Conservation (phyloP, 2,888 invertebrate genomes). For the Amiota mariae region DNA sequence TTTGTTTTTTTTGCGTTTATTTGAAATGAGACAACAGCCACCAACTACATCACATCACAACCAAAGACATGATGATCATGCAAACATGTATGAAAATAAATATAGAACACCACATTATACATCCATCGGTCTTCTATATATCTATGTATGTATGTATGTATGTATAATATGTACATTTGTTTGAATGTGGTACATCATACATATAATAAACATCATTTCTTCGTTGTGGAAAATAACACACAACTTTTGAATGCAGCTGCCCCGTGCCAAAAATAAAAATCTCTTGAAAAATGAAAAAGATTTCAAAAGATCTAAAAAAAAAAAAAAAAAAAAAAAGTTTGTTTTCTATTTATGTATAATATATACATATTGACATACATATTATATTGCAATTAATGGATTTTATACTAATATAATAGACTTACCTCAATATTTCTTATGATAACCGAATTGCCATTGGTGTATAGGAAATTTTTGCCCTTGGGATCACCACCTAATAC, state of each 20-base stretch:
- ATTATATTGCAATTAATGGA: background rate
- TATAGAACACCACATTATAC: conserved; percentile 12
- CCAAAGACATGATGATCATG: conserved; percentile 4
- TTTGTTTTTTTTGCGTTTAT: background rate
- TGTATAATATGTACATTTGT: too few relatives aligned
- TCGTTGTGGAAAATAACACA: conserved; percentile 52
- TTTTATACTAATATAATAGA: background rate
- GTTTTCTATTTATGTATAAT: too few relatives aligned
- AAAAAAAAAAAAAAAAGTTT: too few relatives aligned
- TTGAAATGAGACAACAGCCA: background rate
- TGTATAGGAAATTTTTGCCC: conserved; percentile 96
- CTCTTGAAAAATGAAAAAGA: background rate
- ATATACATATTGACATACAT: background rate
- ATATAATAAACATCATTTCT: conserved; percentile 2
- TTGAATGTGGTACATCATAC: background rate
- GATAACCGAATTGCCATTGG: conserved; percentile 97
- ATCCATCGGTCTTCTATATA: too few relatives aligned
- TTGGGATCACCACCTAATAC: conserved; percentile 97
- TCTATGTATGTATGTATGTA: background rate
- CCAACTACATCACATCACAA: background rate
- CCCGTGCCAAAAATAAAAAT: conserved; percentile 59
- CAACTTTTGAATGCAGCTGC: conserved; percentile 59
- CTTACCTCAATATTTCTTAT: conserved; percentile 94
- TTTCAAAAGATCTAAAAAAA: background rate
- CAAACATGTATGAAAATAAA: conserved; percentile 25